A percentile compares a stretch with the other conserved stretches of the same genome.
These are phyloP conservation scores for Seriola dumerili DNA, from an alignment of 2,113 vertebrate genomes.

Conservation along the genomic window DNA sequence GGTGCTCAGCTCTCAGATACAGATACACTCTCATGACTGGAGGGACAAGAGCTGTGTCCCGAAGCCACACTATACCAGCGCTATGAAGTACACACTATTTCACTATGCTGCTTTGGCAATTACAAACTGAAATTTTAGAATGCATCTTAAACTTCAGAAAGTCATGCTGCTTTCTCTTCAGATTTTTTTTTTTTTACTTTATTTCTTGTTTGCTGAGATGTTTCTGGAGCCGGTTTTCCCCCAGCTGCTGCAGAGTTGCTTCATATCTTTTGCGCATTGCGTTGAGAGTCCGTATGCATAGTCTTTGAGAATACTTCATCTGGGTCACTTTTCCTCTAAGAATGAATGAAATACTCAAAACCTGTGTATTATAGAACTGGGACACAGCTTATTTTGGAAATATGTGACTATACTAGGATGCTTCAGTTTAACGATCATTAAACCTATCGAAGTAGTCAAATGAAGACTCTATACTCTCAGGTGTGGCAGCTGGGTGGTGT, in stretches of 20 bases:
- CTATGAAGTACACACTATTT: neutral
- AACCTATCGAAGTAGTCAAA: neutral
- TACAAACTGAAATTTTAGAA: neutral
- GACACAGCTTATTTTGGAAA: neutral
- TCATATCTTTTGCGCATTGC: neutral
- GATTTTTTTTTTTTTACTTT: too few species aligned
- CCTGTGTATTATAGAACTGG: neutral
- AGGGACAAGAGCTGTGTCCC: constrained; percentile 35
- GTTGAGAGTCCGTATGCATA: neutral
- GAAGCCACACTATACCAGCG: neutral
- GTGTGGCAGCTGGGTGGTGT: neutral
- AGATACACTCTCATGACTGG: constrained; percentile 42
- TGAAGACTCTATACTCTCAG: neutral
- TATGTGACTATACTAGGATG: too few species aligned
- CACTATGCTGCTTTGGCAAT: neutral
- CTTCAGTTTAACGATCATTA: neutral
- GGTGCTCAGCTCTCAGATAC: constrained; percentile 56
- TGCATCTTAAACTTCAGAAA: neutral
- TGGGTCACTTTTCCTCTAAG: neutral
- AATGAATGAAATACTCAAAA: neutral
- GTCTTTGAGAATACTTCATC: neutral
- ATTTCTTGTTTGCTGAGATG: neutral
- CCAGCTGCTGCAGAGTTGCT: neutral
- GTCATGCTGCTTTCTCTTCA: too few species aligned
- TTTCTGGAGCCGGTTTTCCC: neutral